Conservation (phyloP, 2,888 invertebrate genomes). For the Polia nebulosa region DNA sequence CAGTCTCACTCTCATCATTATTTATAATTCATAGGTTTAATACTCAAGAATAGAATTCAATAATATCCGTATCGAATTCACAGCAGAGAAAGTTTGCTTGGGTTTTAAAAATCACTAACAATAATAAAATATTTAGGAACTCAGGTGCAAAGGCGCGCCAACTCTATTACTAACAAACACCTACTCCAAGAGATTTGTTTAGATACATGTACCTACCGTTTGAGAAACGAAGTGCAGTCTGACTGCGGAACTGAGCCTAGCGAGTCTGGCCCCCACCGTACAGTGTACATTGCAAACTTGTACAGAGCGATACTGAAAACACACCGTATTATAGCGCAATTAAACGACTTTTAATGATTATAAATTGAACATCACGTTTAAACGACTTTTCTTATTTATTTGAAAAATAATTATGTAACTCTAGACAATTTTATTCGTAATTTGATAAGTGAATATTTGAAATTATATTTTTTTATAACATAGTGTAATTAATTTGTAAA, state of each 20-base stretch:
- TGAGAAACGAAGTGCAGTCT: slow-evolving; percentile 18
- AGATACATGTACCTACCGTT: slow-evolving; percentile 20
- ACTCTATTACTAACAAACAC: slow-evolving; percentile 23
- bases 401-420: too few species aligned
- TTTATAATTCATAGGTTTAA: background rate
- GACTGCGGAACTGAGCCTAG: background rate
- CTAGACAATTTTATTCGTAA: too few species aligned
- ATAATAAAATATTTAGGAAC: slow-evolving; percentile 14
- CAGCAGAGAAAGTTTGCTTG: background rate
- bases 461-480: too few species aligned
- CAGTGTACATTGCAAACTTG: background rate
- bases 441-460: too few species aligned
- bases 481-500: too few species aligned
- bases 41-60: slow-evolving; percentile 10
- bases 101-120: slow-evolving; percentile 12
- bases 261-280: background rate
- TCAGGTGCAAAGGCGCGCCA: slow-evolving; percentile 2
- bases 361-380: too few species aligned
- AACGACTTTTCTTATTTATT: too few species aligned
- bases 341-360: too few species aligned
- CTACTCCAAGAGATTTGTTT: slow-evolving; percentile 18
- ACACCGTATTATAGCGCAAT: too few species aligned
- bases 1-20: background rate
- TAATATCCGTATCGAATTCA: background rate
- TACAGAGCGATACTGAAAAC: background rate